Base-by-base conservation (phyloP, 2,888 invertebrate species). In the Ectemnius cavifrons region DNA sequence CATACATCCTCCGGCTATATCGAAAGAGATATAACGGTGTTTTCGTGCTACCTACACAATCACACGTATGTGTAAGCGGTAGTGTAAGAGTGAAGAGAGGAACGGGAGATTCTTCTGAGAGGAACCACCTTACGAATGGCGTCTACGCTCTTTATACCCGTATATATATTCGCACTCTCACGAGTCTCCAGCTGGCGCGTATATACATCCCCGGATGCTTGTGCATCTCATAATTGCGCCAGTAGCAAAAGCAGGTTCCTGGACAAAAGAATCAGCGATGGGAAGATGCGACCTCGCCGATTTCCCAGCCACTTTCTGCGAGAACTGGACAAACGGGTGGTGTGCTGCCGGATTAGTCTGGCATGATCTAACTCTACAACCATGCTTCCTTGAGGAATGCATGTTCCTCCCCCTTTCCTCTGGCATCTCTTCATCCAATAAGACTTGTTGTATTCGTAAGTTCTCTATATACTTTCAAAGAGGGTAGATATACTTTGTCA, bases 1-100 rank as follows among this genome's bases (percentile, higher is more conserved):
- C 16, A 16, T 23, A 16, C 37, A 47, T 63, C 27, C 28, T 60
- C 27, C 46, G 16, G 47, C 49, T 49, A 69, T 69, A 20, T 64
- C 23, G 62, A 45, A 37, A 52, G 49, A 63, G 18, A 63, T 52
- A 23, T 78, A 78, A 78, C 78, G 75, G 78, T 78, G 66, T 67
- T 78, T 67, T 66, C 63, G 23, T 37, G 62, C 20, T 20, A 11
- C 14, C 46, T 20, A 46, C 47, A 66, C 63, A 62, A 60, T 57
- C 6, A 58, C 62, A 57, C 23, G 2, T n/a, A 2, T 16, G n/a
- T 6, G n/a, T 6, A 8, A 6, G 16, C 16, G n/a, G 52, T 11
- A 5, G 6, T 4, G 52, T 16, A 52, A 16, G n/a, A 52, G 52
- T 4, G n/a, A 4, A 0, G 16, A 52, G 52, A 14, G 16, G 16